Base-by-base conservation (phyloP, 1,140 invertebrate genomes). In the Pomacea maculata region DNA sequence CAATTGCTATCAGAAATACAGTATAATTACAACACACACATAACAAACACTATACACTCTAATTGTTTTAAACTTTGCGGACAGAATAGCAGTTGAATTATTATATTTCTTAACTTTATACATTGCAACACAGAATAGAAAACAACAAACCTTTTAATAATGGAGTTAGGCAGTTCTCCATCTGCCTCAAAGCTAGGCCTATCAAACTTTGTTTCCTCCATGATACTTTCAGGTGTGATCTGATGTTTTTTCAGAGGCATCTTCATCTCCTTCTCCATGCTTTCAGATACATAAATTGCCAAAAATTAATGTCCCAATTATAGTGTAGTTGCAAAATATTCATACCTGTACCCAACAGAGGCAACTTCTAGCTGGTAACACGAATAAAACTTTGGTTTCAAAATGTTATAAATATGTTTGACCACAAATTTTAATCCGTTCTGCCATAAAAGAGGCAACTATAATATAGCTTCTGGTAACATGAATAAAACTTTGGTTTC, bases 231-330 rank as follows among this genome's bases (percentile, higher is more conserved):
- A 12, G 75, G 75, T 6, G 75, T 61, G 11, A 67, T 61, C 55
- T 77, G 57, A 34, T 77, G 25, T 63, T 65, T 63, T 61, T 67
- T 77, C 21, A 19, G 29, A 15, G 64, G 57, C 17, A 64, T 77
- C 64, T 65, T 77, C 34, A 67, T 34, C 6, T 77, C 75, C 29
- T 21, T 65, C 45, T 65, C 67, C 75, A 77, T 77, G n/a, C 45
- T 65, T 45, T 17, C 54, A n/a, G 4, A 61, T 61, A 0, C 4
- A 14, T 2, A 57, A 8, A 19, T 10, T 29, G 1, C 29, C 29
- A 72, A n/a, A 25, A 25, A 25, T 25, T 45, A 6, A 45, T 45
- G 34, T 45, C 2, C 34, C 34, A 0, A 1, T 6, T 45, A 45
- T 45, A 45, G 34, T 45, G 34, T 45, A 45, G 0, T 45, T 45